A percentile compares a stretch with the other conserved stretches of the same genome.
Evolutionary conservation across 2,113 vertebrate genomes (phyloP).

Genomic region (Maccullochella peelii): DNA sequence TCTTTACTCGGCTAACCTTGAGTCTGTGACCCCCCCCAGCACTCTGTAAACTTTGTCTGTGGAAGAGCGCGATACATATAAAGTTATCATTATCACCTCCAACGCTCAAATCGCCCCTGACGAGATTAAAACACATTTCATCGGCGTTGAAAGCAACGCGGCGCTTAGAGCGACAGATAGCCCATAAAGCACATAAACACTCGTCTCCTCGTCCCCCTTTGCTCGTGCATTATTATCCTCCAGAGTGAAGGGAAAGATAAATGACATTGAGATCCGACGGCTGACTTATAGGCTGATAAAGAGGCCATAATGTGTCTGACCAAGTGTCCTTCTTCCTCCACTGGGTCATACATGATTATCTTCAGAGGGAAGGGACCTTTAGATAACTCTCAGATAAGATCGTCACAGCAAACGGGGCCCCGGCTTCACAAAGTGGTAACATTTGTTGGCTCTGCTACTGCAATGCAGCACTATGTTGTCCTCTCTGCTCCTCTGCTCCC

Average conservation of each 20-base stretch:
- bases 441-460: conserved; percentile 70
- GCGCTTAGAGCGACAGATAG: conserved; percentile 43
- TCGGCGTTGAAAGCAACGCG: conserved; percentile 13
- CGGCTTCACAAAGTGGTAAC: conserved; percentile 50
- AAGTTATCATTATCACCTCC: conserved; percentile 56
- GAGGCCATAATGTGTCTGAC: conserved; percentile 56
- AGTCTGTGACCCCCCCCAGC: neutral
- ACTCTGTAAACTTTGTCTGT: conserved; percentile 54
- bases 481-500: conserved; percentile 56
- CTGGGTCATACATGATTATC: conserved; percentile 62
- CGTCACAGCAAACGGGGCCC: conserved; percentile 45
- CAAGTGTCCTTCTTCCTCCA: conserved; percentile 58
- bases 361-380: conserved; percentile 45
- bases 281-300: conserved; percentile 63
- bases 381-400: conserved; percentile 49
- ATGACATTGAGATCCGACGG: conserved; percentile 44
- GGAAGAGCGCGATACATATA: conserved; percentile 33
- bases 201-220: conserved; percentile 5
- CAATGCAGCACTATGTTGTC: conserved; percentile 78
- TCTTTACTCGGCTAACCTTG: conserved; percentile 53
- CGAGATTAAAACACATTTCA: conserved; percentile 67
- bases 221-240: conserved; percentile 47
- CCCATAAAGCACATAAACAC: conserved; percentile 59
- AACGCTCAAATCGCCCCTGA: conserved; percentile 44
- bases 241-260: conserved; percentile 49